A percentile compares a stretch with the other conserved stretches of the same genome.
Evolutionary conservation across 2,888 invertebrate species (phyloP).

Genomic region (Chrysomela aeneicollis): DNA sequence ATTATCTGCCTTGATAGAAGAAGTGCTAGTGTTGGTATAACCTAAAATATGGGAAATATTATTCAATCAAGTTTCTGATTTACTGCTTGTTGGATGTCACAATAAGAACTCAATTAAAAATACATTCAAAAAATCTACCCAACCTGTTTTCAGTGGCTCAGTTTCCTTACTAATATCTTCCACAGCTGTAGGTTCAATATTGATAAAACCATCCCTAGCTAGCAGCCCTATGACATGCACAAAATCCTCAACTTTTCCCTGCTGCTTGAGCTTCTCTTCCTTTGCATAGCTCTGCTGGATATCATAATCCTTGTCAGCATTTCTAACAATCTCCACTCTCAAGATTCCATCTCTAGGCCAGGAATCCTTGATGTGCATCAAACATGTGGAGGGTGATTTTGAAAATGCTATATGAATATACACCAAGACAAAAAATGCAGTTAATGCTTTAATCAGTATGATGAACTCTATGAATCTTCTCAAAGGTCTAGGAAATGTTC

Average conservation of each 20-base stretch:
- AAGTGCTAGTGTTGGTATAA: conserved; percentile 19
- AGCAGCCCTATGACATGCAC: conserved; percentile 70
- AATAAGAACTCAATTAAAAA: no score
- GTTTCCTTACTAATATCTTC: conserved; percentile 62
- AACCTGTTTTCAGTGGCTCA: conserved; percentile 49
- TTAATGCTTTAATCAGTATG: conserved; percentile 80
- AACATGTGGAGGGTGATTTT: conserved; percentile 90
- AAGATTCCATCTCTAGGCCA: conserved; percentile 98
- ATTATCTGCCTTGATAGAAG: conserved; percentile 5
- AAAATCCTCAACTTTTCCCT: conserved; percentile 70
- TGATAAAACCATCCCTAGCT: conserved; percentile 73
- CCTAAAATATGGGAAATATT: conserved; percentile 24
- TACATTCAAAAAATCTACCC: not conserved
- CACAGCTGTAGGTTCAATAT: conserved; percentile 73
- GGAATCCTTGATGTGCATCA: conserved; percentile 84
- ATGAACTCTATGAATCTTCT: conserved; percentile 85
- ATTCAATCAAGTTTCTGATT: no score
- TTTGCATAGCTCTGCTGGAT: conserved; percentile 86
- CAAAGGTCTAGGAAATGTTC: conserved; percentile 85
- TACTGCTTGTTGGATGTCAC: no score
- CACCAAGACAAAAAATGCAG: conserved; percentile 88
- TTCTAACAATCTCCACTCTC: conserved; percentile 84
- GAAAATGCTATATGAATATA: conserved; percentile 97
- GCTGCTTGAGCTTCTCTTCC: conserved; percentile 76
- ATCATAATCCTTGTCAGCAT: conserved; percentile 76